A percentile compares a stretch with the other conserved stretches of the same genome.
These are phyloP conservation scores for Syngnathus rostellatus DNA, from an alignment of 2,797 vertebrate species.

Conservation along the genomic window DNA sequence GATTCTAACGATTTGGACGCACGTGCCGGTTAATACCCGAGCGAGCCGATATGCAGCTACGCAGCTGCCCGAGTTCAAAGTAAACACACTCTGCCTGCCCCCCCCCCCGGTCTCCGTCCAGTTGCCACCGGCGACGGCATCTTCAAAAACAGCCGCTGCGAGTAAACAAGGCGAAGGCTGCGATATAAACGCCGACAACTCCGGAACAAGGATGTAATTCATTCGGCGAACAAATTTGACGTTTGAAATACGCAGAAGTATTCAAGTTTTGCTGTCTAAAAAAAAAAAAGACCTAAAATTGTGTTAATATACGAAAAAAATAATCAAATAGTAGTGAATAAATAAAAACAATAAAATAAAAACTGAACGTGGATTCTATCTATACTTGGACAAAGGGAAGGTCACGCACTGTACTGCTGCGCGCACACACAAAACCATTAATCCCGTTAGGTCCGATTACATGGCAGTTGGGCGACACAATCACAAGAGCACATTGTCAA, in stretches of 20 bases:
- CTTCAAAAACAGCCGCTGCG: slow-evolving; percentile 29
- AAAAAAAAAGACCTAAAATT: no score
- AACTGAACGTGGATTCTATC: background rate
- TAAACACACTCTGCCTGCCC: slow-evolving; percentile 8
- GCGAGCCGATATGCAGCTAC: background rate
- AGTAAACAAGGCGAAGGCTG: slow-evolving; percentile 23
- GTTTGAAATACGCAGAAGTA: background rate
- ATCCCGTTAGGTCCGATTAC: slow-evolving; percentile 57
- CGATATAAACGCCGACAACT: background rate
- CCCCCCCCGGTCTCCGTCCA: background rate
- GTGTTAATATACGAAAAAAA: no score
- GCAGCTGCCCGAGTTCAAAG: slow-evolving; percentile 15
- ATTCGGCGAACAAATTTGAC: background rate
- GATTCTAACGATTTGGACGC: background rate
- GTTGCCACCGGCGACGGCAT: slow-evolving; percentile 31
- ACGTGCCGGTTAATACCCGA: background rate
- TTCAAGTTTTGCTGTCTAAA: no score
- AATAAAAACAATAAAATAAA: no score
- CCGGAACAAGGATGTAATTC: no score
- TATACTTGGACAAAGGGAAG: background rate
- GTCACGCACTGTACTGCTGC: slow-evolving; percentile 1
- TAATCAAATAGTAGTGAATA: no score
- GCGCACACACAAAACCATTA: slow-evolving; percentile 45
- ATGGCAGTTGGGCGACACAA: slow-evolving; percentile 41
- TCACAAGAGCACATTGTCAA: slow-evolving; percentile 30